These are phyloP conservation scores for Herminia tarsipennalis DNA, from an alignment of 2,888 invertebrate species.

Conservation along the genomic window DNA sequence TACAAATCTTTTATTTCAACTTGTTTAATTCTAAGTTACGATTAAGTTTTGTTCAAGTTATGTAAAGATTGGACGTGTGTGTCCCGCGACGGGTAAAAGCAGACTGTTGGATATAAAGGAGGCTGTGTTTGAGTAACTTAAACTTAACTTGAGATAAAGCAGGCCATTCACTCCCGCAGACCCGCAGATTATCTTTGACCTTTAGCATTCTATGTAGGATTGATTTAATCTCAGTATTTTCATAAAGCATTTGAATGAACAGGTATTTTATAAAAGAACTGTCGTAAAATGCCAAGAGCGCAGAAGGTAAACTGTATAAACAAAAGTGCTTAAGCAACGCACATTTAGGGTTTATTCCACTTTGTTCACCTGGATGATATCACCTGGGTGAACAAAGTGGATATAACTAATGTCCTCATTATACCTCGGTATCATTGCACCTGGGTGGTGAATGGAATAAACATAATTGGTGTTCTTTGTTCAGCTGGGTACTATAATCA, in stretches of 20 bases:
- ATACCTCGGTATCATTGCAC: too few species aligned
- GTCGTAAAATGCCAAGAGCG: neutral
- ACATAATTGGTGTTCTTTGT: too few species aligned
- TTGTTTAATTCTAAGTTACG: conserved; percentile 52
- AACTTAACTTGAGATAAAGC: conserved; percentile 43
- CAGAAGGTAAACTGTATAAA: too few species aligned
- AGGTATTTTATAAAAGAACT: conserved; percentile 10
- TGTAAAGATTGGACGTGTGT: conserved; percentile 49
- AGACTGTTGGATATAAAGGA: conserved; percentile 55
- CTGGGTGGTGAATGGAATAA: too few species aligned
- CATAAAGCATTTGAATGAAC: conserved; percentile 19
- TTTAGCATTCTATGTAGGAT: conserved; percentile 23
- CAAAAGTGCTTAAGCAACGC: too few species aligned
- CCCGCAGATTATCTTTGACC: conserved; percentile 35
- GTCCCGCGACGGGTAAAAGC: conserved; percentile 35
- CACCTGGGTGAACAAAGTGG: too few species aligned
- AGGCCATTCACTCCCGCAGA: conserved; percentile 34
- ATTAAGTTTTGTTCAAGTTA: conserved; percentile 46
- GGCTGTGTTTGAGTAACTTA: conserved; percentile 35
- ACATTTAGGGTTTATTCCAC: too few species aligned
- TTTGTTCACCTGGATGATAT: too few species aligned
- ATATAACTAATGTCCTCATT: too few species aligned
- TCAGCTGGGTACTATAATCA: too few species aligned
- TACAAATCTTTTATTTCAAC: conserved; percentile 29
- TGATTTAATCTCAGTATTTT: conserved; percentile 38